phyloP scores from a whole-genome alignment of 2,888 invertebrate genomes.

The Punctoribates punctum region DNA sequence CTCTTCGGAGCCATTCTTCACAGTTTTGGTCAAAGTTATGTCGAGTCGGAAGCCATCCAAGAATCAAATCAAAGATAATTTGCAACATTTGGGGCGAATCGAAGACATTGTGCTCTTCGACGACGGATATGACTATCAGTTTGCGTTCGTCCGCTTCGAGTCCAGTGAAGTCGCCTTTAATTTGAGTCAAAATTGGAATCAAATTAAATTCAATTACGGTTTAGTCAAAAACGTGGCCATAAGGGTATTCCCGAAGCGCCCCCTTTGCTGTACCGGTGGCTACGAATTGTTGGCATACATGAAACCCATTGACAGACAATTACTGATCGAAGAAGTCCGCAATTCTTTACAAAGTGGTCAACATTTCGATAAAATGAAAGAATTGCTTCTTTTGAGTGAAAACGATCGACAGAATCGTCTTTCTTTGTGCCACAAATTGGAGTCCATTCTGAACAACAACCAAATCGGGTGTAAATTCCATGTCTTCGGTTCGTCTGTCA shows the following conservation, averaged over 20 bases:
- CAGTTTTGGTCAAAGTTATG: neutral
- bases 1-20: neutral
- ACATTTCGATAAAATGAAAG: neutral
- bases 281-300: neutral
- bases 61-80: neutral
- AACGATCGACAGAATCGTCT: neutral
- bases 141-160: neutral
- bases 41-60: neutral
- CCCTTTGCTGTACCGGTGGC: neutral
- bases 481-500: slow-evolving; percentile 26
- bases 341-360: neutral
- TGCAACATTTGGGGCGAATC: neutral
- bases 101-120: neutral
- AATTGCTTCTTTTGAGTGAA: neutral
- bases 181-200: neutral
- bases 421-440: slow-evolving; percentile 48
- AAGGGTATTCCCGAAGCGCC: neutral
- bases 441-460: neutral
- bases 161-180: neutral
- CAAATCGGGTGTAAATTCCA: slow-evolving; percentile 11
- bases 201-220: neutral
- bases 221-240: neutral
- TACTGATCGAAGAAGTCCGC: neutral
- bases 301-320: neutral
- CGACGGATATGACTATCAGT: neutral